phyloP scores from a whole-genome alignment of 2,797 vertebrate species.

The Anguilla megastoma region DNA sequence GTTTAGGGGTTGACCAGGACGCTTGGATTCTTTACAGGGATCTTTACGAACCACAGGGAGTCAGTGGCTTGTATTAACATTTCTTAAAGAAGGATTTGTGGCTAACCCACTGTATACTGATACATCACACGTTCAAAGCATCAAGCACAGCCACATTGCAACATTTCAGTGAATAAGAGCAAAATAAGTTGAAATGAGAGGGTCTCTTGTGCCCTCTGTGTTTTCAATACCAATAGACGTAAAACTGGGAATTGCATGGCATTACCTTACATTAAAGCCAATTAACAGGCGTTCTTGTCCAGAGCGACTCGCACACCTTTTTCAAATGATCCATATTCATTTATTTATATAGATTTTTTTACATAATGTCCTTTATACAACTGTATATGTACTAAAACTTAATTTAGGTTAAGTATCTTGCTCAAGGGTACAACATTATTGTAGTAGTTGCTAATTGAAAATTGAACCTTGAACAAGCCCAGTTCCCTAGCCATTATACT shows the following conservation, averaged over 20 bases:
- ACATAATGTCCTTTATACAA: neutral
- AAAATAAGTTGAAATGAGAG: neutral
- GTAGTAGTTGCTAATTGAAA: too few relatives aligned
- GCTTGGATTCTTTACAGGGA: neutral
- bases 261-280: neutral
- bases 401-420: neutral
- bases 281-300: neutral
- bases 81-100: neutral
- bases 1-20: neutral
- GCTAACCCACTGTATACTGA: neutral
- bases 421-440: too few relatives aligned
- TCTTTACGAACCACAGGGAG: neutral
- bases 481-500: too few relatives aligned
- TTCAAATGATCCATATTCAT: too few relatives aligned
- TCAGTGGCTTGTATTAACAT: neutral
- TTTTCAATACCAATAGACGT: neutral
- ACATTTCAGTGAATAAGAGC: neutral
- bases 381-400: neutral
- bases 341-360: neutral
- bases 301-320: neutral
- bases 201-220: too few relatives aligned
- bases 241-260: constrained; percentile 15
- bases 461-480: too few relatives aligned
- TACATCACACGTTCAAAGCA: neutral
- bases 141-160: neutral